Percentiles rank a stretch among this genome's conserved stretches.
These are phyloP conservation scores for Chymomyza caudatula DNA, from an alignment of 2,888 invertebrate species.

Conservation along the genomic window DNA sequence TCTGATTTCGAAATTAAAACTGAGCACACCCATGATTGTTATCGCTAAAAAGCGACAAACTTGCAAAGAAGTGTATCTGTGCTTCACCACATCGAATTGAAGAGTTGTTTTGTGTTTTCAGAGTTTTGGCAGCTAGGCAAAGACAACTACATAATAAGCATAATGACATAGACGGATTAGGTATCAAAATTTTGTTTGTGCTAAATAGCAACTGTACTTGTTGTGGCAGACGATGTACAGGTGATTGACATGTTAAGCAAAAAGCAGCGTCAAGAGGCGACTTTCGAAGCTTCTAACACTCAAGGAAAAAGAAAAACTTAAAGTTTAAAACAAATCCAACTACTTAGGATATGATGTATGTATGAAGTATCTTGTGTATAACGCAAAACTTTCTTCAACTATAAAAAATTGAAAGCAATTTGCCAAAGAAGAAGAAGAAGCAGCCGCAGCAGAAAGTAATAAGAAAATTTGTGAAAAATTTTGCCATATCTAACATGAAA, in stretches of 20 bases:
- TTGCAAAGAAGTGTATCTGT: background rate
- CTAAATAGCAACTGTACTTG: conserved; percentile 35
- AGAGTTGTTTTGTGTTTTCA: background rate
- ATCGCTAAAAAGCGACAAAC: too few relatives aligned
- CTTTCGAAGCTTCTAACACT: background rate
- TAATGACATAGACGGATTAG: conserved; percentile 45
- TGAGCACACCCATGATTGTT: too few relatives aligned
- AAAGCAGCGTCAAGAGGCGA: conserved; percentile 3
- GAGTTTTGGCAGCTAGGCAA: conserved; percentile 1
- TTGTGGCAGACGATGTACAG: background rate
- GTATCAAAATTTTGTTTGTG: conserved; percentile 51
- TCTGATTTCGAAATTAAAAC: too few relatives aligned
- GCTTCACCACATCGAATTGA: background rate
- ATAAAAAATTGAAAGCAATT: conserved; percentile 48
- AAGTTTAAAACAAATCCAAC: background rate
- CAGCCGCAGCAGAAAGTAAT: conserved; percentile 20
- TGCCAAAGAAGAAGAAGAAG: conserved; percentile 16
- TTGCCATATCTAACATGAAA: conserved; percentile 17
- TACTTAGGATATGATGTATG: background rate
- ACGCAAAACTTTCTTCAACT: conserved; percentile 14
- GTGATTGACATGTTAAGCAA: conserved; percentile 32
- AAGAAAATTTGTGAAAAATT: conserved; percentile 36
- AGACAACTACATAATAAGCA: conserved; percentile 12
- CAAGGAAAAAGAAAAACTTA: background rate
- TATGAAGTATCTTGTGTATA: background rate